A percentile compares a stretch with the other conserved stretches of the same genome.
phyloP scores from a whole-genome alignment of 2,888 invertebrate species.

The Notodonta dromedarius region DNA sequence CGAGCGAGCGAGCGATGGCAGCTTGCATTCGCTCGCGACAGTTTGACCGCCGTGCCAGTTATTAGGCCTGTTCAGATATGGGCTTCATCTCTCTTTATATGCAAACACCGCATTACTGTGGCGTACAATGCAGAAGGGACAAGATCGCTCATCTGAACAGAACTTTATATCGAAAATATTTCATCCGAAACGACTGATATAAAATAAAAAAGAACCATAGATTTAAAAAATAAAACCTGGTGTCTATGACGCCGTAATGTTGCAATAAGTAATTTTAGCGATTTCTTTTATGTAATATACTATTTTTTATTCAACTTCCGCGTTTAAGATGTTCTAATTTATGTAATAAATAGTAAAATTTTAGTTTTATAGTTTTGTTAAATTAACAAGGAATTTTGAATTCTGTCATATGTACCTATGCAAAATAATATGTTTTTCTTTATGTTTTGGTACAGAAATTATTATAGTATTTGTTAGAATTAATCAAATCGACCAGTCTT shows the following conservation, averaged over 20 bases:
- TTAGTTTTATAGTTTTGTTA: neutral
- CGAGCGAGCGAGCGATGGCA: neutral
- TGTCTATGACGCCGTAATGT: slow-evolving; percentile 64
- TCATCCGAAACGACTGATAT: slow-evolving; percentile 60
- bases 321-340: slow-evolving; percentile 53
- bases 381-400: slow-evolving; percentile 42
- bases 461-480: slow-evolving; percentile 19
- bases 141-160: no score
- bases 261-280: slow-evolving; percentile 72
- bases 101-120: no score
- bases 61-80: slow-evolving; percentile 1
- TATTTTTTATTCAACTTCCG: slow-evolving; percentile 37
- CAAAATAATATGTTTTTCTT: slow-evolving; percentile 29
- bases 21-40: neutral
- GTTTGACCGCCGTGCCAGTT: neutral
- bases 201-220: slow-evolving; percentile 38
- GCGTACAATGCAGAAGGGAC: no score
- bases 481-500: no score
- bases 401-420: slow-evolving; percentile 38
- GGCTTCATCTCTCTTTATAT: neutral
- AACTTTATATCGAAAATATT: neutral
- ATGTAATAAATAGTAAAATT: slow-evolving; percentile 38
- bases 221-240: slow-evolving; percentile 44
- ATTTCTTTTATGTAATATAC: slow-evolving; percentile 62
- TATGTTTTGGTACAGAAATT: slow-evolving; percentile 24